Base-by-base conservation (phyloP, 1,140 invertebrate genomes). In the Drosophila obscura region DNA sequence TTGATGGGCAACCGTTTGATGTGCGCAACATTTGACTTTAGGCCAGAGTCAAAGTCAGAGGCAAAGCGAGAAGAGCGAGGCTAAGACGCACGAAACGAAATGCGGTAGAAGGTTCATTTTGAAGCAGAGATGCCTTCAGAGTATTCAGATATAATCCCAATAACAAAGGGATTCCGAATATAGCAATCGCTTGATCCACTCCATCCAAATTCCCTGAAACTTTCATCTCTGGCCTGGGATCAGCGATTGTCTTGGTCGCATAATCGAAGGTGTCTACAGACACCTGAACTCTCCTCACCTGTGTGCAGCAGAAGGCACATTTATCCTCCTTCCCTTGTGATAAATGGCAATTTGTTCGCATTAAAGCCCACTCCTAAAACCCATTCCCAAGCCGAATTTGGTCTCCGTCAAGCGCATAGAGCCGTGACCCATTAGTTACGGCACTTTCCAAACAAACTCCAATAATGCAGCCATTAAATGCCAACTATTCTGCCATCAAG, bases 381-480 rank as follows among this genome's bases (percentile, higher is more conserved):
- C 9, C 3, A 43, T 45, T 5, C 28, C 31, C 24, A 7, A 11
- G 8, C 16, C 61, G 31, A 16, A 31, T 9, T 13, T 7, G 16
- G 9, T 55, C n/a, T 44, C 44, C 11, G 35, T 4, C 35, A 39
- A 39, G 52, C 16, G 28, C 73, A 74, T 22, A 39, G 31, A 87
- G 31, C 62, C 78, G 75, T 82, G 73, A 65, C 69, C 78, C 82
- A 87, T 85, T 85, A 66, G 75, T 88, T 82, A 76, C 56, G 74
- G 63, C 74, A 88, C 69, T 88, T 79, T 75, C 73, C 62, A 64
- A 60, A 80, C 71, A 81, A 85, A 85, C 65, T 85, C 78, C 82
- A 85, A 85, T 85, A 87, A 85, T 85, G 67, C 78, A 87, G 82
- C 82, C 82, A 85, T 85, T 87, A 85, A 82, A 85, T 82, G 83